These are phyloP conservation scores for Eristalis tenax DNA, from an alignment of 2,888 invertebrate species.

Conservation along the genomic window DNA sequence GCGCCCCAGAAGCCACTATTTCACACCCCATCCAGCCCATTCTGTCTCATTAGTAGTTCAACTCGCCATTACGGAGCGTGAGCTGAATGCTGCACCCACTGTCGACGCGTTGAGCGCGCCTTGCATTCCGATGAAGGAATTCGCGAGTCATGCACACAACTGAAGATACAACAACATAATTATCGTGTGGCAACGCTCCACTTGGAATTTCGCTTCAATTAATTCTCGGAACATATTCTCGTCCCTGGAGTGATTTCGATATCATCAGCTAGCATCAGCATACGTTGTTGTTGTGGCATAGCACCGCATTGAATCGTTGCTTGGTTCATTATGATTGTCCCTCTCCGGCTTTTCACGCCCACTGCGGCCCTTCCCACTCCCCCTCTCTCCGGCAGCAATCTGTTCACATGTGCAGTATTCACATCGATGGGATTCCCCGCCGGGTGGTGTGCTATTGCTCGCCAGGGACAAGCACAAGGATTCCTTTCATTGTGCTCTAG, in stretches of 20 bases:
- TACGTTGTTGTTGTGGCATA: background rate
- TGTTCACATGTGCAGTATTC: background rate
- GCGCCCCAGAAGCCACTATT: background rate
- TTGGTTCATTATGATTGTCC: conserved; percentile 10
- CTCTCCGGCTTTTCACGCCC: too few relatives aligned
- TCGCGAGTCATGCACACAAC: background rate
- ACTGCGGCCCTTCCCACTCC: background rate
- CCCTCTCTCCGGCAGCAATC: background rate
- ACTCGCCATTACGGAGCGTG: background rate
- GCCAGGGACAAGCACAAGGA: conserved; percentile 23
- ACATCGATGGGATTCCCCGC: background rate
- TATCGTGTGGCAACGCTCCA: conserved; percentile 52
- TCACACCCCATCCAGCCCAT: background rate
- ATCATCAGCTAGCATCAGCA: conserved; percentile 20
- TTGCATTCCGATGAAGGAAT: background rate
- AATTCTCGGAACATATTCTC: conserved; percentile 41
- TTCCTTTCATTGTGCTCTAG: conserved; percentile 48
- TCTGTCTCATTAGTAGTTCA: background rate
- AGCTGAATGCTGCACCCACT: background rate
- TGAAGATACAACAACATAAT: conserved; percentile 42
- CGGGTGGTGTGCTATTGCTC: conserved; percentile 31
- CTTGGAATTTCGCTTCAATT: conserved; percentile 51
- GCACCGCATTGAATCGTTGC: conserved; percentile 23
- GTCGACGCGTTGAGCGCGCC: background rate
- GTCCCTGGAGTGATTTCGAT: conserved; percentile 58